phyloP scores from a whole-genome alignment of 1,140 invertebrate species.

The Drosophila kurseongensis region DNA sequence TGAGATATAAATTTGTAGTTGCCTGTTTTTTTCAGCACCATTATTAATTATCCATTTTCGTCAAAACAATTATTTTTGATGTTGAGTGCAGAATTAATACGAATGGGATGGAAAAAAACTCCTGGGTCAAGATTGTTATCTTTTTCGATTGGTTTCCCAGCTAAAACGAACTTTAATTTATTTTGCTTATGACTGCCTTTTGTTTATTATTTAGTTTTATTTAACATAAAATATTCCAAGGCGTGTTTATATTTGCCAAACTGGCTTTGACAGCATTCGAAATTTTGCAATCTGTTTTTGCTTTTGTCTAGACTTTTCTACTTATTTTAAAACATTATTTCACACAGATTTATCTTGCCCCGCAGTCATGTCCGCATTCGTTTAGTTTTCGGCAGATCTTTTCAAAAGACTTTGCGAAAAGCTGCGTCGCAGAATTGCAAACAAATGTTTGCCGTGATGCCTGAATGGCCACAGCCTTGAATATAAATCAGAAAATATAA shows the following conservation, averaged over 20 bases:
- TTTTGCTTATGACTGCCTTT: constrained; percentile 38
- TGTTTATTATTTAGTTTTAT: constrained; percentile 52
- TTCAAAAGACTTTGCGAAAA: constrained; percentile 26
- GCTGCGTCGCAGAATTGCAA: constrained; percentile 42
- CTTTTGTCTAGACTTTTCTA: constrained; percentile 36
- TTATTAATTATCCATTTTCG: constrained; percentile 46
- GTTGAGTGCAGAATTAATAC: constrained; percentile 6
- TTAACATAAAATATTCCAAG: constrained; percentile 47
- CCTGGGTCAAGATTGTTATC: constrained; percentile 10
- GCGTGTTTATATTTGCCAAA: constrained; percentile 42
- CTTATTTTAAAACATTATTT: constrained; percentile 32
- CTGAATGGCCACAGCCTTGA: constrained; percentile 64
- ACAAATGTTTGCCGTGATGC: constrained; percentile 62
- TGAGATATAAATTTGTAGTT: constrained; percentile 44
- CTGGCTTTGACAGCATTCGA: constrained; percentile 31
- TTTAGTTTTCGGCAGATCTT: constrained; percentile 22
- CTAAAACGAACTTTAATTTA: constrained; percentile 36
- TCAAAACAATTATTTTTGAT: constrained; percentile 56
- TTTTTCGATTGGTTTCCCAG: constrained; percentile 5
- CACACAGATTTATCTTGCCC: constrained; percentile 26
- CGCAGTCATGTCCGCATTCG: constrained; percentile 39
- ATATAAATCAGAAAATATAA: constrained; percentile 37
- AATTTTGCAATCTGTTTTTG: constrained; percentile 2
- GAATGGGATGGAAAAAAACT: constrained; percentile 13
- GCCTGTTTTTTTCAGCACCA: constrained; percentile 22